Base-by-base conservation (phyloP, 2,113 vertebrate species). In the Datnioides undecimradiatus region DNA sequence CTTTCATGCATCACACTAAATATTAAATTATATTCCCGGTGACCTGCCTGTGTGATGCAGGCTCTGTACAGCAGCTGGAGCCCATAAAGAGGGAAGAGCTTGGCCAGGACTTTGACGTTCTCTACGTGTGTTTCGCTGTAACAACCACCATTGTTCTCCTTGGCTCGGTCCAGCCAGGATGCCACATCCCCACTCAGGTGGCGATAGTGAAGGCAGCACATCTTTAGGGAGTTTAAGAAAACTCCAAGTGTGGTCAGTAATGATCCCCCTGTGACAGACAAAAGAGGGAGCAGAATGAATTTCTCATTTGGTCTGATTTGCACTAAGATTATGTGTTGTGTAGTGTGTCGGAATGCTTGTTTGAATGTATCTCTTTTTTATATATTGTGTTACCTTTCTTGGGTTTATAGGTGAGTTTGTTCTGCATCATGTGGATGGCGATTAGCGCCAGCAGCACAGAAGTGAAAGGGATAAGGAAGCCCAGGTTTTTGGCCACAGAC, bases 401-500 rank as follows among this genome's bases (percentile, higher is more conserved):
- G 25, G 96, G 95, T 77, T 93, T 95, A 81, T 95, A 95, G 81
- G 96, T 96, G 91, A 98, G 95, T 43, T 97, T 95, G 81, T 89
- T 95, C 49, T 91, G 91, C 57, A 94, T 92, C 97, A 99, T 97
- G 79, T 96, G 94, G 76, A 98, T 94, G 70, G 95, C 96, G 45
- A 97, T 91, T 41, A 98, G 87, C 38, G 95, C 93, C 93, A 96
- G 95, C 29, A 99, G 85, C 41, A 93, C 82, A 0, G 98, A 99
- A 48, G 96, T 95, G 87, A 96, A 96, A 0, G 97, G 97, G 82
- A 96, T 95, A 16, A 99, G 95, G 63, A 97, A 97, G 76, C 94
- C 95, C 43, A 98, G 88, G 80, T 96, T 95, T 89, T 96, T 95
- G 40, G 94, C 94, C 76, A 95, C 94, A 0, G 95, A 96, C 79